Conservation (phyloP, 1,140 invertebrate genomes). For the Hetaerina americana region DNA sequence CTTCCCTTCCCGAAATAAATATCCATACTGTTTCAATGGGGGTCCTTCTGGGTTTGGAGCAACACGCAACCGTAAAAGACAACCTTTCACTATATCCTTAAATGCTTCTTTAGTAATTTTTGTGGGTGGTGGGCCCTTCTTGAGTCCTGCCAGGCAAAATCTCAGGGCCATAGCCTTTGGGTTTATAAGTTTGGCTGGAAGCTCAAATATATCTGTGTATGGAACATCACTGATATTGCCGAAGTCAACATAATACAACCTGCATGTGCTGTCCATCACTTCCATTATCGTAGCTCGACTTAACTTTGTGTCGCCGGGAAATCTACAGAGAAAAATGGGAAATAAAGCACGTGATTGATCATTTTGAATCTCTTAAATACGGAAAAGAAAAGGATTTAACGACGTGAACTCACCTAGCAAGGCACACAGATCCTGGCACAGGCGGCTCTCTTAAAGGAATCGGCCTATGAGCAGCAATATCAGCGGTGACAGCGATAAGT, state of each 20-base stretch:
- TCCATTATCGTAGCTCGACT: conserved; percentile 59
- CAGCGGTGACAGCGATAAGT: conserved; percentile 48
- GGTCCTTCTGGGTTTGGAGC: conserved; percentile 44
- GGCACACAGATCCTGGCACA: conserved; percentile 52
- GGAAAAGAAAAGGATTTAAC: too few species aligned
- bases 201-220: conserved; percentile 51
- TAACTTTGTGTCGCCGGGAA: conserved; percentile 44
- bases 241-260: conserved; percentile 65
- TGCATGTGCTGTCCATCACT: conserved; percentile 40
- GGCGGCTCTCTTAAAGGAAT: conserved; percentile 37
- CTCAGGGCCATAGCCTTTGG: conserved; percentile 56
- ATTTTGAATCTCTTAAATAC: too few species aligned
- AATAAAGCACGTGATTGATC: too few species aligned
- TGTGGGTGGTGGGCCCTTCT: conserved; percentile 25
- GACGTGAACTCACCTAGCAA: conserved; percentile 30
- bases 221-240: conserved; percentile 56
- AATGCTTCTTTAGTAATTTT: conserved; percentile 50
- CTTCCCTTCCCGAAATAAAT: conserved; percentile 40
- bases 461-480: conserved; percentile 38
- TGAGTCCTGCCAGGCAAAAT: conserved; percentile 52
- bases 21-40: conserved; percentile 55
- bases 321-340: too few species aligned
- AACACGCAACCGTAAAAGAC: conserved; percentile 45
- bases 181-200: conserved; percentile 41
- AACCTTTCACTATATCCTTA: conserved; percentile 44